Evolutionary conservation across 2,888 invertebrate species (phyloP).

Genomic region (Drosophila pegasa): DNA sequence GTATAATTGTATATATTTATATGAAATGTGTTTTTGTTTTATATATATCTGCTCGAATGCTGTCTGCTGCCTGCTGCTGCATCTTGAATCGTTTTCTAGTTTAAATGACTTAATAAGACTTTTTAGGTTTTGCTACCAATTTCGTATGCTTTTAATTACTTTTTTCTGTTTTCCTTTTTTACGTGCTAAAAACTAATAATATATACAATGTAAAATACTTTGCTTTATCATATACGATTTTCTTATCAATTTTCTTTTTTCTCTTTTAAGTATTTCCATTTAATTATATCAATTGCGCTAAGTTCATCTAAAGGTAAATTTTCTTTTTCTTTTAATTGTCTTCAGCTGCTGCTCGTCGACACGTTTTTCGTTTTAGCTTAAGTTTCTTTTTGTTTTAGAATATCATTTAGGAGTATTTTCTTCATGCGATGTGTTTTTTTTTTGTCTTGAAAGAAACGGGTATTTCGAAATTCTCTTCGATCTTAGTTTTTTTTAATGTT

Average conservation of each 20-base stretch:
- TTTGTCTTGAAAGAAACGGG: constrained; percentile 34
- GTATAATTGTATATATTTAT: constrained; percentile 40
- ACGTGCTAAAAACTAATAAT: constrained; percentile 83
- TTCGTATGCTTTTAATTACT: constrained; percentile 65
- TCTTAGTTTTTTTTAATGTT: constrained; percentile 33
- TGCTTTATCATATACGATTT: constrained; percentile 49
- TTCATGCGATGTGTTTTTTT: constrained; percentile 11
- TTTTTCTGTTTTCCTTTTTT: constrained; percentile 40
- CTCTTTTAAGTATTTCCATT: constrained; percentile 59
- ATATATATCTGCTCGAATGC: constrained; percentile 27
- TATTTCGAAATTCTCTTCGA: constrained; percentile 11
- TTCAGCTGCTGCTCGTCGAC: constrained; percentile 49
- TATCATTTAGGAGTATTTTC: constrained; percentile 73
- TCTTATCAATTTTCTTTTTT: constrained; percentile 29
- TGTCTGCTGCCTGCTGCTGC: constrained; percentile 14
- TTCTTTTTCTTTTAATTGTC: constrained; percentile 36
- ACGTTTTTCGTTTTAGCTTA: constrained; percentile 47
- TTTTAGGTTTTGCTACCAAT: constrained; percentile 67
- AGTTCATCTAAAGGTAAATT: constrained; percentile 84
- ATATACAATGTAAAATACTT: constrained; percentile 82
- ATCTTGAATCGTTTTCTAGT: constrained; percentile 39
- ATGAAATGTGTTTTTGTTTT: constrained; percentile 48
- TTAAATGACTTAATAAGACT: constrained; percentile 75
- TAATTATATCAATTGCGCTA: constrained; percentile 85
- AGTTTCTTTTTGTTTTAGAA: constrained; percentile 58